Evolutionary conservation across 2,797 vertebrate genomes (phyloP).

Genomic region (Buceros bicornis): DNA sequence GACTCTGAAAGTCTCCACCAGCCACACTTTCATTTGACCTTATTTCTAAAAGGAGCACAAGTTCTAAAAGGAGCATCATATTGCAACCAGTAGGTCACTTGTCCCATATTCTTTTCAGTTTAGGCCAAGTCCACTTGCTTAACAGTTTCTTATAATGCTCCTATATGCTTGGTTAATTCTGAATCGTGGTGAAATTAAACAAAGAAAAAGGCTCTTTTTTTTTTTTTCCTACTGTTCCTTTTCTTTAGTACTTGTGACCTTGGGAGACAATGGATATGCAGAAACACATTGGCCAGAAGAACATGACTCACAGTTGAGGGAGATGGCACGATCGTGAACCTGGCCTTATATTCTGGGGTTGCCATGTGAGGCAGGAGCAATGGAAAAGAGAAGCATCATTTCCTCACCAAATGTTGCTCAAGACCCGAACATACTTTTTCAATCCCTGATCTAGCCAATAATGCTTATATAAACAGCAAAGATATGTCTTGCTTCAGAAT

Average conservation of each 20-base stretch:
- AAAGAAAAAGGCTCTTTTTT: neutral
- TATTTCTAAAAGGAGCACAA: neutral
- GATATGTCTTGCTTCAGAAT: neutral
- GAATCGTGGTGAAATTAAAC: neutral
- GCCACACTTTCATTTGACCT: neutral
- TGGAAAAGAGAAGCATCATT: neutral
- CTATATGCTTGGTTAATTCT: slow-evolving; percentile 4
- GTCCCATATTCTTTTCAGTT: neutral
- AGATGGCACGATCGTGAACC: neutral
- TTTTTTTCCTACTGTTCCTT: neutral
- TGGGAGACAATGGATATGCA: slow-evolving; percentile 20
- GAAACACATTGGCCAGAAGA: neutral
- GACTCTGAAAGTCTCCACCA: neutral
- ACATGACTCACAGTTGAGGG: neutral
- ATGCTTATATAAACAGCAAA: neutral
- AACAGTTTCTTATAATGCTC: neutral
- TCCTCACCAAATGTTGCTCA: neutral
- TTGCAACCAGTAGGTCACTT: neutral
- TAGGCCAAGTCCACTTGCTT: neutral
- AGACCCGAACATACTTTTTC: neutral
- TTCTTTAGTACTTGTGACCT: slow-evolving; percentile 7
- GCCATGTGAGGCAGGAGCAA: neutral
- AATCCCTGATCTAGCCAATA: neutral
- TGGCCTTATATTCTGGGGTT: neutral
- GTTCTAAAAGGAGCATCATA: neutral